phyloP scores from a whole-genome alignment of 2,113 vertebrate genomes.

The Struthio camelus region DNA sequence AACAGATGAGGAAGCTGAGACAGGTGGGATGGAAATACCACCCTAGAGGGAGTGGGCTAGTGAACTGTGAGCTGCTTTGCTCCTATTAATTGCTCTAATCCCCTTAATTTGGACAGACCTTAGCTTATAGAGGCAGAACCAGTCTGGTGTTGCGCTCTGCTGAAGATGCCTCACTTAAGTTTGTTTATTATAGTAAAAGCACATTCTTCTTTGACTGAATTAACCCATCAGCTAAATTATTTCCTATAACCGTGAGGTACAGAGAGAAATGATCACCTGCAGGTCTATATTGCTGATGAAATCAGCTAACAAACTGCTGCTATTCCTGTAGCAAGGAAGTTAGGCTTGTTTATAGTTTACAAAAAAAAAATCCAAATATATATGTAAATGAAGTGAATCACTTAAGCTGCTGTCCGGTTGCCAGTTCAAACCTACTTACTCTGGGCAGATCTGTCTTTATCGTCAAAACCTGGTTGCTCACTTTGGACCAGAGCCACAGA shows the following conservation, averaged over 20 bases:
- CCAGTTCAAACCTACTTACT: neutral
- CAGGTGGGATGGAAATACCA: neutral
- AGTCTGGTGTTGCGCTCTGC: neutral
- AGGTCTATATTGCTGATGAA: neutral
- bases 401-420: neutral
- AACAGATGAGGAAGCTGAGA: neutral
- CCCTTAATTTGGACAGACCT: neutral
- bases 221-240: neutral
- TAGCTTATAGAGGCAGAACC: neutral
- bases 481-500: slow-evolving; percentile 10
- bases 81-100: accelerated
- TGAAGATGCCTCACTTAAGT: neutral
- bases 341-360: neutral
- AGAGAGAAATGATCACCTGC: neutral
- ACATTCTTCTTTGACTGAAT: neutral
- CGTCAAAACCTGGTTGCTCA: slow-evolving; percentile 3
- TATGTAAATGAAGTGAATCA: slow-evolving; percentile 30
- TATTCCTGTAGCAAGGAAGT: neutral
- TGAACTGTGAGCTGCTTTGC: neutral
- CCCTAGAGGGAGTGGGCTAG: neutral
- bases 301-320: neutral
- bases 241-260: neutral
- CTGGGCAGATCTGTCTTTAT: neutral
- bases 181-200: neutral
- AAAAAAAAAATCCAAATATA: neutral